Evolutionary conservation across 1,140 invertebrate genomes (phyloP).

Genomic region (Aradophagus sp.): DNA sequence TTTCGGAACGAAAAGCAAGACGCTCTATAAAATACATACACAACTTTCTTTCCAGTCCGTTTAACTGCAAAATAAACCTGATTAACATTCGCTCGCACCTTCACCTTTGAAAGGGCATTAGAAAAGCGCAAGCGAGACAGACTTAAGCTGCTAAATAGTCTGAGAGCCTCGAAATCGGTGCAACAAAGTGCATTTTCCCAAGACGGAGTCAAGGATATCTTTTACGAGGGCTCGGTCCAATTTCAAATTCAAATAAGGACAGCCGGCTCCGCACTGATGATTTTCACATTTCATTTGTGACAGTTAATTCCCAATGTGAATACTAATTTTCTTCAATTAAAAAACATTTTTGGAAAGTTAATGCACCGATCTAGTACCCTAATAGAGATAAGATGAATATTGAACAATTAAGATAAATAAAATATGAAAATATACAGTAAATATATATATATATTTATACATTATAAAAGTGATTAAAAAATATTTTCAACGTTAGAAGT

Average conservation of each 20-base stretch:
- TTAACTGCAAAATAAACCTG: conserved; percentile 53
- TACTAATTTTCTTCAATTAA: conserved; percentile 31
- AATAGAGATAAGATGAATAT: too few species aligned
- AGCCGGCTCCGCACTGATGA: conserved; percentile 48
- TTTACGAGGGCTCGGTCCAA: conserved; percentile 66
- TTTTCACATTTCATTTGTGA: conserved; percentile 61
- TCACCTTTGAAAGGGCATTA: conserved; percentile 6
- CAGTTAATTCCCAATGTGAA: conserved; percentile 51
- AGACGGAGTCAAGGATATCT: conserved; percentile 53
- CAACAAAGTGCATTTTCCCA: conserved; percentile 56
- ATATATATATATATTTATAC: too few species aligned
- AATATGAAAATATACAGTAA: too few species aligned
- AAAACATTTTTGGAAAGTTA: too few species aligned
- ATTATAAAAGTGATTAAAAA: too few species aligned
- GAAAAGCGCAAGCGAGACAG: conserved; percentile 33
- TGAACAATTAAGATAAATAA: too few species aligned
- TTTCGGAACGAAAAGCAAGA: conserved; percentile 26
- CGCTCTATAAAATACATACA: conserved; percentile 44
- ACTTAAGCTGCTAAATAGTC: conserved; percentile 49
- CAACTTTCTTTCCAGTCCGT: conserved; percentile 46
- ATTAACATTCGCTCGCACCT: conserved; percentile 53
- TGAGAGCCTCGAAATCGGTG: conserved; percentile 51
- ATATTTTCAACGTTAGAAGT: too few species aligned
- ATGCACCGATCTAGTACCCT: too few species aligned
- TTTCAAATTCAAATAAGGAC: conserved; percentile 70